Percentiles rank a stretch among this genome's conserved stretches.
Evolutionary conservation across 2,797 vertebrate genomes (phyloP).

Genomic region (Megaceryle alcyon): DNA sequence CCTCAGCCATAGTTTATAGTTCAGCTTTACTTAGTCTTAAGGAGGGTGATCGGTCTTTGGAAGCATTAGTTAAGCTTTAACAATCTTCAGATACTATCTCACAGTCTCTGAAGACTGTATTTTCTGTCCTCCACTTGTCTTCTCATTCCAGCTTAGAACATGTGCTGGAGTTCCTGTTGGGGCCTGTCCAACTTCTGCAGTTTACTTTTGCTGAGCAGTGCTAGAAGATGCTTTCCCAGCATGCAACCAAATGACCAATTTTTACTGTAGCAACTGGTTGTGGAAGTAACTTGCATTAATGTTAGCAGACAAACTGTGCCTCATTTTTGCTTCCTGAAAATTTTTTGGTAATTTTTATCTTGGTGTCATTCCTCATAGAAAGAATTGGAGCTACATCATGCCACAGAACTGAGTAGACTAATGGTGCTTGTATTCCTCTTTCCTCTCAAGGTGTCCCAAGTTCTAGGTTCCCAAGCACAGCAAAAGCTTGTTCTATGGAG

Average conservation of each 20-base stretch:
- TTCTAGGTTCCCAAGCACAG: background rate
- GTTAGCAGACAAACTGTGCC: background rate
- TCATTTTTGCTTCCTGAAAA: background rate
- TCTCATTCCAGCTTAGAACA: background rate
- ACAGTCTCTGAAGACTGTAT: background rate
- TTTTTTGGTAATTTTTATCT: conserved; percentile 30
- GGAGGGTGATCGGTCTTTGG: background rate
- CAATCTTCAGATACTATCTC: background rate
- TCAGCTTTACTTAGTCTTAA: background rate
- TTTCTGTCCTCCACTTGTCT: background rate
- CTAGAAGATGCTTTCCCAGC: background rate
- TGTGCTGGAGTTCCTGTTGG: background rate
- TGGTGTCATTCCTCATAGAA: background rate
- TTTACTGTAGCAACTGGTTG: background rate
- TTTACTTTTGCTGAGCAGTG: background rate
- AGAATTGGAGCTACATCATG: background rate
- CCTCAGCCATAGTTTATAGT: background rate
- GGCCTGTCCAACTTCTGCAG: background rate
- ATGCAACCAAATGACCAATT: background rate
- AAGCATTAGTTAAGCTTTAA: background rate
- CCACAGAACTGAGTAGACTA: conserved; percentile 30
- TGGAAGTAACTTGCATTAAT: background rate
- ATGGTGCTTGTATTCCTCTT: conserved; percentile 16
- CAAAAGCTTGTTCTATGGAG: conserved; percentile 34
- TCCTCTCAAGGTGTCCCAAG: conserved; percentile 27